Evolutionary conservation across 2,888 invertebrate genomes (phyloP).

Genomic region (Cheilosia vulpina): DNA sequence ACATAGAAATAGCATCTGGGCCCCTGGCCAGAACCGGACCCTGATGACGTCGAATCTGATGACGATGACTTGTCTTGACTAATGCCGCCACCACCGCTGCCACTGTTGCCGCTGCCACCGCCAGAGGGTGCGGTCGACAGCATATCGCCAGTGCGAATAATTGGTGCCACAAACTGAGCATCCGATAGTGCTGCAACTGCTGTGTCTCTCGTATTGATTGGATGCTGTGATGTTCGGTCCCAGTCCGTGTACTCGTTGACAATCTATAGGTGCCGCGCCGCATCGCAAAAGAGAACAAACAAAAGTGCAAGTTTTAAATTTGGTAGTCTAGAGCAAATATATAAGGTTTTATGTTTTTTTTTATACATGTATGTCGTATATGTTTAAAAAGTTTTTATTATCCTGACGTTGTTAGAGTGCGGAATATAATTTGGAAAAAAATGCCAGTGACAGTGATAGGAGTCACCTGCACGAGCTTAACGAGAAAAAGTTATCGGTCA

Average conservation of each 20-base stretch:
- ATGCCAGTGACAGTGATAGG: background rate
- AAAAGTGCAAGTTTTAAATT: slow-evolving; percentile 1
- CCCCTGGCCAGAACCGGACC: slow-evolving; percentile 84
- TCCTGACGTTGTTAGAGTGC: background rate
- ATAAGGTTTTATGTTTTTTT: background rate
- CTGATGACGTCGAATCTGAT: slow-evolving; percentile 76
- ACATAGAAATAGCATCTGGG: slow-evolving; percentile 95
- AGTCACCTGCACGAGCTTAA: slow-evolving; percentile 19
- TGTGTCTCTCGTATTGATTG: slow-evolving; percentile 94
- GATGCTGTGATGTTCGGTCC: slow-evolving; percentile 95
- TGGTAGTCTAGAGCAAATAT: background rate
- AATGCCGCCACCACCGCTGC: slow-evolving; percentile 79
- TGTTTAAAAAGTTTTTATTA: background rate
- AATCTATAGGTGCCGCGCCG: slow-evolving; percentile 76
- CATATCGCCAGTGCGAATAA: slow-evolving; percentile 93
- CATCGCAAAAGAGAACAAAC: slow-evolving; percentile 13
- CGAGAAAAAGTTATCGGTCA: slow-evolving; percentile 25
- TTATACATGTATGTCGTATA: background rate
- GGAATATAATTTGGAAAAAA: background rate
- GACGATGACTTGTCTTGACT: slow-evolving; percentile 82
- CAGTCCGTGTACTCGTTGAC: slow-evolving; percentile 99
- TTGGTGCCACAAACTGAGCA: slow-evolving; percentile 96
- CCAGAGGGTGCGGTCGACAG: slow-evolving; percentile 88
- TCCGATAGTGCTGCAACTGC: slow-evolving; percentile 96
- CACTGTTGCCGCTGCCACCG: slow-evolving; percentile 76